phyloP scores from a whole-genome alignment of 2,888 invertebrate genomes.

The Galerucella nymphaeae region DNA sequence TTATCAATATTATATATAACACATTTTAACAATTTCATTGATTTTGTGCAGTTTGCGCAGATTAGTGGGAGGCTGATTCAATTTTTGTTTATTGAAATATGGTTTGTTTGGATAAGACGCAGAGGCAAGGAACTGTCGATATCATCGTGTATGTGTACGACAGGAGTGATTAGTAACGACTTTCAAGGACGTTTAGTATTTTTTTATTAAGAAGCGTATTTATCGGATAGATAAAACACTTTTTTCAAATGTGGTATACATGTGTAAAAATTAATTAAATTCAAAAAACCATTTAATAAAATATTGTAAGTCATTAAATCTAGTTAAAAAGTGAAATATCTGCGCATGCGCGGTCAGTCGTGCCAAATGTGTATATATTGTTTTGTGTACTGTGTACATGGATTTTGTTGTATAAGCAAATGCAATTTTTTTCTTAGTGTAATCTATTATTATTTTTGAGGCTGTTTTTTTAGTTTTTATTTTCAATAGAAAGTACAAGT shows the following conservation, averaged over 20 bases:
- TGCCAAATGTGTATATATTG: constrained; percentile 49
- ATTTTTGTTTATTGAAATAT: not conserved
- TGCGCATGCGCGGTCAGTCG: constrained; percentile 27
- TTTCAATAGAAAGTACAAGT: not conserved
- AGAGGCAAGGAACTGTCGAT: constrained; percentile 24
- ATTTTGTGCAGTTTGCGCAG: not conserved
- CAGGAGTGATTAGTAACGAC: constrained; percentile 47
- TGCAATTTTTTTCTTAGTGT: constrained; percentile 37
- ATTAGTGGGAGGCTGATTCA: not conserved
- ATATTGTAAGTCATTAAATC: constrained; percentile 42
- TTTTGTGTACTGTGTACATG: constrained; percentile 63
- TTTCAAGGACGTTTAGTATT: constrained; percentile 59
- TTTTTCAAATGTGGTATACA: constrained; percentile 59
- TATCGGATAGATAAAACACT: constrained; percentile 56
- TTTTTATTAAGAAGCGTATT: constrained; percentile 51
- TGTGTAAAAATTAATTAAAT: constrained; percentile 46
- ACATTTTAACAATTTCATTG: not conserved
- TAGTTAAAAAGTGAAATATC: constrained; percentile 48
- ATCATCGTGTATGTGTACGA: constrained; percentile 37
- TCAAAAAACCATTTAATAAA: constrained; percentile 34
- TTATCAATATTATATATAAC: not conserved
- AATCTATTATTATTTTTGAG: constrained; percentile 17
- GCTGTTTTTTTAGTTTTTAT: constrained; percentile 19
- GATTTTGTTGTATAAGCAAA: constrained; percentile 37
- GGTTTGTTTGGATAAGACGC: constrained; percentile 9